Base-by-base conservation (phyloP, 2,113 vertebrate species). In the Ictalurus punctatus region DNA sequence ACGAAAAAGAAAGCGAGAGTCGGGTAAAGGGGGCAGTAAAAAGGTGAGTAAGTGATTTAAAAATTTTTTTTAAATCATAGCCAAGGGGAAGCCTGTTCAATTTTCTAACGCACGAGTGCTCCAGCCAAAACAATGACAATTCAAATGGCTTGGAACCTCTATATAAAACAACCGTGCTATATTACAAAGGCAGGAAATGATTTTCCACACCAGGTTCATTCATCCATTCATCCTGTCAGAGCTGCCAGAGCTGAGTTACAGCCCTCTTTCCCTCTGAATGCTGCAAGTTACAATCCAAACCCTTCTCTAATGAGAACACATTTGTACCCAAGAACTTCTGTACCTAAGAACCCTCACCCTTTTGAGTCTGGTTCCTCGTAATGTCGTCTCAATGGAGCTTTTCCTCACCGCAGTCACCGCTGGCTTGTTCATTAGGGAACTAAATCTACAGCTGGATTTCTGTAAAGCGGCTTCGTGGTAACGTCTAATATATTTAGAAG, bases 111-210 rank as follows among this genome's bases (percentile, higher is more conserved):
- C 82, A 23, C 85, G 30, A 58, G 58, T 27, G 4, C 37, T 82
- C 86, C 30, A 87, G 83, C 87, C 84, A 87, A 88, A 89, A 90
- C 87, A 82, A 88, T 63, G 85, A 71, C 63, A 87, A 83, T 76
- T 59, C 34, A 69, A 90, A 85, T 48, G 73, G 76, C 59, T 69
- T 76, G 80, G 86, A 89, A 73, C 76, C 19, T 61, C 83, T 85
- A 80, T 40, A 1, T 82, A 65, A 1, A 89, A 52, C 83, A 88
- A 83, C 58, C 48, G 21, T n/a, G 87, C 65, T 83, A 65, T 74
- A 85, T 76, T 88, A 85, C 81, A 89, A 88, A 67, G 88, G 86
- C 87, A 88, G 90, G 88, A 91, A 86, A 86, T 37, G 65, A 67
- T 78, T 91, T 37, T 88, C 90, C 83, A 65, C 82, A 48, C 34